Conservation (phyloP, 2,888 invertebrate genomes). For the Cepaea hortensis region DNA sequence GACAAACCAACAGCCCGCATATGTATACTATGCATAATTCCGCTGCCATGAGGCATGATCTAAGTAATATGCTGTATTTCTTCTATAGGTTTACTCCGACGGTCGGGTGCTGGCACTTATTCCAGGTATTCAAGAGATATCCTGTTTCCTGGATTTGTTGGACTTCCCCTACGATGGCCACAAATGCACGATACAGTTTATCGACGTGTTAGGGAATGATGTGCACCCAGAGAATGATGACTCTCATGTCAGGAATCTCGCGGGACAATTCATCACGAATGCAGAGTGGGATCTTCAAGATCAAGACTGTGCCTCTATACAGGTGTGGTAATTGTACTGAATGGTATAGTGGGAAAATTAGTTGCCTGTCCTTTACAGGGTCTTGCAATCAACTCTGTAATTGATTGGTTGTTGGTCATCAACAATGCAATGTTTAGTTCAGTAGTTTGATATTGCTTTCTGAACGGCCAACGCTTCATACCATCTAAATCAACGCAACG, state of each 20-base stretch:
- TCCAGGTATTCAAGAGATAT: not conserved
- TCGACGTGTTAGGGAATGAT: not conserved
- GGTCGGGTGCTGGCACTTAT: not conserved
- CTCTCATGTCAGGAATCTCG: not conserved
- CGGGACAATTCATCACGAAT: not conserved
- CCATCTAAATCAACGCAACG: too few species aligned
- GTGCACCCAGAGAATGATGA: not conserved
- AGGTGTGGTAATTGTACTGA: too few species aligned
- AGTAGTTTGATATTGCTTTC: too few species aligned
- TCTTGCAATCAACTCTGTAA: too few species aligned
- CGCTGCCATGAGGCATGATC: not conserved
- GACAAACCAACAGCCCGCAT: too few species aligned
- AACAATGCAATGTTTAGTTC: too few species aligned
- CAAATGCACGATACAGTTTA: not conserved
- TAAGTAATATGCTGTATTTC: not conserved
- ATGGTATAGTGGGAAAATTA: too few species aligned
- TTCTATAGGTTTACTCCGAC: not conserved
- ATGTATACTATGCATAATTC: too few species aligned
- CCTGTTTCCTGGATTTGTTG: constrained; percentile 7
- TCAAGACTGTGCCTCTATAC: not conserved
- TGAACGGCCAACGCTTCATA: too few species aligned
- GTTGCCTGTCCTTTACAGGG: too few species aligned
- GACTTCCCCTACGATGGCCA: constrained; percentile 9
- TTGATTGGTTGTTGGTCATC: too few species aligned
- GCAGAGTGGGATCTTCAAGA: not conserved